Evolutionary conservation across 2,888 invertebrate genomes (phyloP), one percentile per base, ranked within the genome.

Genomic region (Euclidia mi): DNA sequence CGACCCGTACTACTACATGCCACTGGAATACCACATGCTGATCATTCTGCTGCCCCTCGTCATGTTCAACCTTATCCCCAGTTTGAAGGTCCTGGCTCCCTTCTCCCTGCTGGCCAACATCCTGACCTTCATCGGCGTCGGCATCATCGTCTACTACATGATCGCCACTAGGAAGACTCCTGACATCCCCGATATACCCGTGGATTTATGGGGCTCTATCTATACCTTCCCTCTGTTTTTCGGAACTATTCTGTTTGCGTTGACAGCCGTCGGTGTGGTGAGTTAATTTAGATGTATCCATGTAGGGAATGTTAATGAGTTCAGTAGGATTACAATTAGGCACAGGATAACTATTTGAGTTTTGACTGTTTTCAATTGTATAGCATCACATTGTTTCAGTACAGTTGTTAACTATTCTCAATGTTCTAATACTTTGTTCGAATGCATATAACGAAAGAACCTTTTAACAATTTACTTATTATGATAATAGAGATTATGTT

Each of bases 221-320:
- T 3, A 1, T 25, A 25, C 20, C 6, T 25, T 71, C 17, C 71
- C 71, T 10, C 43, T 71, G 9, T 71, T 71, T 79, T 97, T 98
- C 0, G 98, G 99, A 1, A 98, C 98, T 0, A 98, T 98, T 1
- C 94, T 99, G 55, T 99, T 98, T 88, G 98, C 99, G 0, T 95
- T 99, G 72, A 98, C 97, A 73, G 97, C 97, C 1, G 97, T 97
- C 28, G 97, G 97, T 18, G 97, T 97, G 90, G 97, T 97, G 81
- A 95, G 96, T 12, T 0, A 31, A 7, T n/a, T 1, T 2, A 17
- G 6, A n/a, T n/a, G 7, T n/a, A 14, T 17, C 15, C n/a, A n/a
- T n/a, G n/a, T n/a, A n/a, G n/a, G n/a, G n/a, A n/a, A n/a, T n/a
- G n/a, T n/a, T n/a, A n/a, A n/a, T n/a, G n/a, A n/a, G n/a, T n/a